Evolutionary conservation across 2,113 vertebrate species (phyloP).

Genomic region (Diphyllodes magnificus): DNA sequence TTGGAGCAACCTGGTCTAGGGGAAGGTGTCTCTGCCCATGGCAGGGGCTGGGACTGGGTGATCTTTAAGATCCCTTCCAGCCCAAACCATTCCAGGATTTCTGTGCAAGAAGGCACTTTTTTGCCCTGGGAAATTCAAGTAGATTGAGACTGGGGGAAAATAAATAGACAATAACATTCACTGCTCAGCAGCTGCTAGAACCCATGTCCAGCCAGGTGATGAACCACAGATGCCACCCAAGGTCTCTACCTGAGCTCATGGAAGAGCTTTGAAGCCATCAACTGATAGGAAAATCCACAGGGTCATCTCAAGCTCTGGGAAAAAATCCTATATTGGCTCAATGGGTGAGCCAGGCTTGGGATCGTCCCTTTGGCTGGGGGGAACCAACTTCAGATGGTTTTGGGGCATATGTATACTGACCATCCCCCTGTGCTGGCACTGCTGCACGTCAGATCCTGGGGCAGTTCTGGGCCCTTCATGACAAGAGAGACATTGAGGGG

Average conservation of each 20-base stretch:
- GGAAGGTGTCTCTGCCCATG: not conserved
- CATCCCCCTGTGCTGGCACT: not conserved
- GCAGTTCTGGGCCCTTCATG: not conserved
- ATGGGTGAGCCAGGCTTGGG: not conserved
- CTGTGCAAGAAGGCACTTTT: not conserved
- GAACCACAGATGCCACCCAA: not conserved
- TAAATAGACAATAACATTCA: not conserved
- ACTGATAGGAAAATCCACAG: not conserved
- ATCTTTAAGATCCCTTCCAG: not conserved
- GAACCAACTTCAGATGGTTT: not conserved
- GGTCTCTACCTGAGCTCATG: not conserved
- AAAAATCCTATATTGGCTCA: not conserved
- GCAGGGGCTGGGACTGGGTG: not conserved
- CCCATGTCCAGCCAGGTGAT: not conserved
- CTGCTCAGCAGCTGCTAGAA: not conserved
- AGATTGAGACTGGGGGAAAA: not conserved
- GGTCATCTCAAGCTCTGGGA: not conserved
- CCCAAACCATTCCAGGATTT: not conserved
- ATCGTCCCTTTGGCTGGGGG: not conserved
- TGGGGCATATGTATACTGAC: fast-evolving
- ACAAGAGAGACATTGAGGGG: not conserved
- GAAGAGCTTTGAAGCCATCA: not conserved
- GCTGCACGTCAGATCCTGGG: fast-evolving
- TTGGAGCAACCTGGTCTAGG: not conserved
- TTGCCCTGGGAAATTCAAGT: not conserved